Evolutionary conservation across 2,113 vertebrate species (phyloP), one percentile per base, ranked within the genome.

Genomic region (Edolisoma coerulescens): DNA sequence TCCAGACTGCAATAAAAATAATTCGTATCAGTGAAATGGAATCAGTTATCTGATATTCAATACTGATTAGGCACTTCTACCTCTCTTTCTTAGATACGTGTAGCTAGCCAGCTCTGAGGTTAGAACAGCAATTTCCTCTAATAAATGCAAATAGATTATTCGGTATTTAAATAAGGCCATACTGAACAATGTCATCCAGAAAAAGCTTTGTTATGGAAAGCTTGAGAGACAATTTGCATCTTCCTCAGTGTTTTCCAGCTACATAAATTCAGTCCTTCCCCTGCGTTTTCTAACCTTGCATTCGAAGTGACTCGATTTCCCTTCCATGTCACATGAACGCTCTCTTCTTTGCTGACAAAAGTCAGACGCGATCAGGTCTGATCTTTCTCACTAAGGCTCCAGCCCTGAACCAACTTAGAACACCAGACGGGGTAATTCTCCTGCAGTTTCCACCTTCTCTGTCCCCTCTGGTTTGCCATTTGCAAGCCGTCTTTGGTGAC

Each of bases 401-500:
- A 78, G 41, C 9, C 19, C 26, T 64, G 33, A 68, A 39, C 9
- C 1, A 10, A 9, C 5, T 78, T 50, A 53, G 11, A 22, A 21
- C 57, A 84, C n/a, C 56, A 77, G 27, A 27, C 13, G 65, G 57
- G 13, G 33, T 9, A 49, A 84, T 26, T 57, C 24, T 35, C n/a
- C 68, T 23, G 26, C 35, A 49, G 1, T 57, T 84, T 27, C 32
- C 27, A 17, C 17, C 9, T 68, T 33, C 15, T 24, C 37, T 11
- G 32, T 61, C 20, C 17, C 22, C 19, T 52, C 59, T 56, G 7
- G 1, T 44, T 33, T 73, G 44, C 30, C 59, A 16, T 54, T 44
- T 65, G 35, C 53, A 6, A 19, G 27, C 8, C 1, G 0, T 17
- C 4, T 12, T 53, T 57, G 11, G 13, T 28, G 63, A 27, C 9